Base-by-base conservation (phyloP, 92 coral and sea anemone species). In the Diadumene lineata region DNA sequence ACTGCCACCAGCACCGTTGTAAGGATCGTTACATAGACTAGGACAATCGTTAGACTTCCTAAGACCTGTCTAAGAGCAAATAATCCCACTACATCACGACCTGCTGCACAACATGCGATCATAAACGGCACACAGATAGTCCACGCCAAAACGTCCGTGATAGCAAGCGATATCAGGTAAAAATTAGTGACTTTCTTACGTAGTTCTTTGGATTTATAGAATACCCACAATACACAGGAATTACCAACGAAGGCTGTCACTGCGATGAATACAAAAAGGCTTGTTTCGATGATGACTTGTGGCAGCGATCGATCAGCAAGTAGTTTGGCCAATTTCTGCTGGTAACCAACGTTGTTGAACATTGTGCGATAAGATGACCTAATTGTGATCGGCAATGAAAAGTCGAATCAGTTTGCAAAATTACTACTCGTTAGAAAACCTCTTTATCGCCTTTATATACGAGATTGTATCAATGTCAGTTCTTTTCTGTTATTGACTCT, bases 131-230 rank as follows among this genome's bases (percentile, higher is more conserved):
- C 69, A 7, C 68, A 68, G 19, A 57, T 16, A 1, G 28, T 27
- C 19, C 76, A 16, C 34, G 31, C 22, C 27, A 61, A 10, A 19
- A 79, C 48, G 51, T 69, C 83, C 8, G 83, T 68, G 8, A 78
- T 38, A 28, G 83, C 67, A 25, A 78, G 83, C 2, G 66, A 34
- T 10, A 69, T 60, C 31, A 78, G 11, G 83, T 78, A 78, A 50
- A 33, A 60, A 43, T 25, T 77, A 19, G 82, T 67, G 1, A 67
- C 76, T 27, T 21, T 60, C 6, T 27, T 68, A 38, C 82, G 75
- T 0, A 77, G 83, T 29, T 65, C 68, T 9, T 75, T 44, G 11
- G 58, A 16, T 34, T 69, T 68, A 31, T 55, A 78, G 16, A 78
- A 58, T n/a, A 78, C 83, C 16, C 22, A 30, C 56, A 78, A 43